Conservation (phyloP, 2,113 vertebrate species). For the Hipposideros armiger region DNA sequence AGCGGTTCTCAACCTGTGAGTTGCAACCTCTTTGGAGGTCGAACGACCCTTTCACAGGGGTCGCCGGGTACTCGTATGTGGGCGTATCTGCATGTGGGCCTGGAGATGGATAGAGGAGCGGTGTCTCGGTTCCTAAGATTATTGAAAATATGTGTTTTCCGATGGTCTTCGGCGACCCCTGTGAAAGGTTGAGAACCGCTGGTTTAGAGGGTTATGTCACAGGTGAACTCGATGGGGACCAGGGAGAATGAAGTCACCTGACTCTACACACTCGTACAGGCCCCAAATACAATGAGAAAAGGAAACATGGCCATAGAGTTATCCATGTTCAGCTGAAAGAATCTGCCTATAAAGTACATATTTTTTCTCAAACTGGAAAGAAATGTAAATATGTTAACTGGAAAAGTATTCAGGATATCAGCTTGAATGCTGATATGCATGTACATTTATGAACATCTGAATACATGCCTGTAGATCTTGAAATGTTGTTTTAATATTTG, state of each 20-base stretch:
- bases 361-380: conserved; percentile 27
- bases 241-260: background rate
- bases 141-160: too few species aligned
- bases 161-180: too few species aligned
- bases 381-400: background rate
- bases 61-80: too few species aligned
- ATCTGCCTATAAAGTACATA: background rate
- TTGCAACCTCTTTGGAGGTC: too few species aligned
- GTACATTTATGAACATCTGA: background rate
- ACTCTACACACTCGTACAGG: fast-evolving
- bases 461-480: background rate
- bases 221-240: background rate
- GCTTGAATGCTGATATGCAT: background rate
- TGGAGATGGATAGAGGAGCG: too few species aligned
- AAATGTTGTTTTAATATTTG: background rate
- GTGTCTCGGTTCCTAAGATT: too few species aligned
- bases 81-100: too few species aligned
- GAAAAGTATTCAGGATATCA: background rate
- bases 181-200: too few species aligned
- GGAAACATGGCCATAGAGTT: background rate
- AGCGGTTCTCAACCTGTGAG: too few species aligned
- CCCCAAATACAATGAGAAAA: background rate
- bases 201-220: background rate
- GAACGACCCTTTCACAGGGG: too few species aligned
- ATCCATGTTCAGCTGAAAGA: background rate